These are phyloP conservation scores for Iselma pallidipennis DNA, from an alignment of 2,888 invertebrate genomes.

Conservation along the genomic window DNA sequence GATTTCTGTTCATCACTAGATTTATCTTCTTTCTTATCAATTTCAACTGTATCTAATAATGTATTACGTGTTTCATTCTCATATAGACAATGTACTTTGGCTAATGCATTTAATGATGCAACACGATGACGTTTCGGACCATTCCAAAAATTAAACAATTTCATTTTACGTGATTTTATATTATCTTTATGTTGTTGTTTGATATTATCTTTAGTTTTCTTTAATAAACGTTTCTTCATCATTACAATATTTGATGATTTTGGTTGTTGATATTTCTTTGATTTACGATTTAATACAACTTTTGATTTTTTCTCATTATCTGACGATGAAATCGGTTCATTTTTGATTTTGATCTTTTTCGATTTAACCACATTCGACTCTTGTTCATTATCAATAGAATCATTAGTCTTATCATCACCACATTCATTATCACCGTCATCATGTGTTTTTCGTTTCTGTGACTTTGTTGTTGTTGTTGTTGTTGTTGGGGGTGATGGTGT, in stretches of 20 bases:
- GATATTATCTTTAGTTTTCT: constrained; percentile 15
- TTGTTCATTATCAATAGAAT: constrained; percentile 11
- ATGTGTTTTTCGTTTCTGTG: constrained; percentile 23
- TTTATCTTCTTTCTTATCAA: constrained; percentile 29
- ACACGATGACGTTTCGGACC: constrained; percentile 83
- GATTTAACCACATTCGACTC: constrained; percentile 4
- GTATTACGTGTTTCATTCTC: constrained; percentile 84
- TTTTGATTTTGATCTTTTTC: constrained; percentile 21
- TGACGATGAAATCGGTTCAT: constrained; percentile 18
- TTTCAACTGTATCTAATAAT: constrained; percentile 55
- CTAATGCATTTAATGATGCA: constrained; percentile 85
- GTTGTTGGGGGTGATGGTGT: too few species aligned
- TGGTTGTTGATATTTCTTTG: constrained; percentile 20
- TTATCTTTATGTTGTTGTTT: constrained; percentile 25
- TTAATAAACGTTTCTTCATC: constrained; percentile 32
- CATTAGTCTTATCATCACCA: too few species aligned
- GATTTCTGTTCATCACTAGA: constrained; percentile 32
- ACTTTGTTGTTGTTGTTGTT: constrained; percentile 3
- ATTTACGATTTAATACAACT: background rate
- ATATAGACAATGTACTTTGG: constrained; percentile 89
- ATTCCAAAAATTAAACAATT: constrained; percentile 71
- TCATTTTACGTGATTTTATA: constrained; percentile 57
- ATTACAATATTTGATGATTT: constrained; percentile 31
- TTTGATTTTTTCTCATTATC: constrained; percentile 15
- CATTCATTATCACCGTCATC: constrained; percentile 13